A percentile compares a stretch with the other conserved stretches of the same genome.
Conservation (phyloP, 2,797 vertebrate genomes). For the Scleropages formosus region DNA sequence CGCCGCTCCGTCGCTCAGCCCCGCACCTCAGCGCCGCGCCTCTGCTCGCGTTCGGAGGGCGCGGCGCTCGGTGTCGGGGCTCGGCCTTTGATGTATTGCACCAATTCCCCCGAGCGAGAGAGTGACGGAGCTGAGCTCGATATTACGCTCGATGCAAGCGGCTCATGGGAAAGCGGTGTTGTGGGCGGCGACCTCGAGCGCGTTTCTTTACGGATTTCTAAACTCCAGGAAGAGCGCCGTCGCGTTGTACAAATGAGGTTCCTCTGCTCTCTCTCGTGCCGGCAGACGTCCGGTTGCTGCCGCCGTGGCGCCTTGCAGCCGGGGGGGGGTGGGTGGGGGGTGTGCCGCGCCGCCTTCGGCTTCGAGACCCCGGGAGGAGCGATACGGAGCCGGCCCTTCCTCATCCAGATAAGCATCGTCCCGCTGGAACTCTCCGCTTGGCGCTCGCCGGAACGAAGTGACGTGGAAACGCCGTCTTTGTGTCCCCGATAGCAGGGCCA, state of each 20-base stretch:
- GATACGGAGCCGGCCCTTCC: neutral
- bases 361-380: neutral
- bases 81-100: too few relatives aligned
- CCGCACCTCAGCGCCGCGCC: too few relatives aligned
- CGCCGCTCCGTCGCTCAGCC: too few relatives aligned
- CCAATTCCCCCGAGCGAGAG: too few relatives aligned
- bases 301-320: neutral
- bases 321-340: too few relatives aligned
- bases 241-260: too few relatives aligned
- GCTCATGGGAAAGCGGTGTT: neutral
- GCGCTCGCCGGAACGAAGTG: too few relatives aligned
- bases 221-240: neutral
- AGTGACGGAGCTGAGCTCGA: too few relatives aligned
- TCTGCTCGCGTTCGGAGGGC: too few relatives aligned
- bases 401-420: neutral
- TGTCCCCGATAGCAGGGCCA: neutral
- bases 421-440: neutral
- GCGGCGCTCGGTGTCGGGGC: too few relatives aligned
- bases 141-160: too few relatives aligned
- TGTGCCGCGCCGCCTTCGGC: neutral
- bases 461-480: neutral
- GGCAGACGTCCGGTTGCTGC: neutral
- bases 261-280: neutral
- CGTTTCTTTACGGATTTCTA: slow-evolving; percentile 1
- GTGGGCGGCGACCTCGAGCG: neutral